Evolutionary conservation across 2,888 invertebrate genomes (phyloP), one percentile per base, ranked within the genome.

Genomic region (Helobdella robusta): DNA sequence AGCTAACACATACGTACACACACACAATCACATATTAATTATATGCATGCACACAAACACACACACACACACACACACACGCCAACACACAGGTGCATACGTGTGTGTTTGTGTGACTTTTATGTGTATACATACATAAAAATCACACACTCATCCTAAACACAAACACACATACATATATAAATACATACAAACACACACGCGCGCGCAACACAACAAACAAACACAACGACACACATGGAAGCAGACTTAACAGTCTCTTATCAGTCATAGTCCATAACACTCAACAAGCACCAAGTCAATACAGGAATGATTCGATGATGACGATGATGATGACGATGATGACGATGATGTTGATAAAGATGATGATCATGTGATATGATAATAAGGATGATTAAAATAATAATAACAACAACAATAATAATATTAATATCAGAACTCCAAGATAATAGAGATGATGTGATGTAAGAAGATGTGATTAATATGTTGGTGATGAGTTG

Each of bases 271-370:
- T 40, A 40, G 44, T 40, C 44, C 44, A 40, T 40, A 40, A 40
- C 44, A 40, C 44, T 40, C n/a, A 11, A 40, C n/a, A n/a, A 15
- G 11, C 44, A n/a, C 11, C n/a, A n/a, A 15, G 11, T 40, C 44
- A n/a, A 40, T 40, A n/a, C 11, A 11, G 44, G n/a, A 40, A 40
- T 40, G 44, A 40, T 40, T 40, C 11, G 62, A 48, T 48, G 56
- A 2, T 4, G 3, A 25, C 30, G 54, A 4, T 54, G 20, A 8
- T 54, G 54, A 3, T 56, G 56, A 56, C 28, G 32, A 2, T 62
- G 50, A 25, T 50, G 50, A 18, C 35, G 32, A 11, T 50, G 62
- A 30, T 23, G 20, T 30, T 52, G 63, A 48, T 32, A n/a, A 62
- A 48, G 2, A 20, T 18, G 20, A 25, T 15, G 34, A 34, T 34